Evolutionary conservation across 1,140 invertebrate species (phyloP).

Genomic region (Laodelphax striatellus): DNA sequence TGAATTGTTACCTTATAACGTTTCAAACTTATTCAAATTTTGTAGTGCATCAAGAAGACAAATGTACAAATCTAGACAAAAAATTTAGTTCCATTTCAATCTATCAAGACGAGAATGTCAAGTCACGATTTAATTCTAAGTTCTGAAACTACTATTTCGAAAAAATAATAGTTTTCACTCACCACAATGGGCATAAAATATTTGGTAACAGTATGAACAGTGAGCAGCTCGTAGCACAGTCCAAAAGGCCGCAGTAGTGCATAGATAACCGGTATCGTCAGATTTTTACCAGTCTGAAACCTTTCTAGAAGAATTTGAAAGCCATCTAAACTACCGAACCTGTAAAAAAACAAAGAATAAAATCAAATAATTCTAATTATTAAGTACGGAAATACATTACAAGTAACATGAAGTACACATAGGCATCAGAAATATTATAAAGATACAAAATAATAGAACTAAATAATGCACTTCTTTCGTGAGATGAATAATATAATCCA

Average conservation of each 20-base stretch:
- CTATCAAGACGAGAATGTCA: too few relatives aligned
- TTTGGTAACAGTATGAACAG: slow-evolving; percentile 78
- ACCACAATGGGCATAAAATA: slow-evolving; percentile 89
- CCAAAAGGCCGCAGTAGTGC: slow-evolving; percentile 84
- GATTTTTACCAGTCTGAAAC: slow-evolving; percentile 60
- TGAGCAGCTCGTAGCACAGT: slow-evolving; percentile 82
- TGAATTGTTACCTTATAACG: too few relatives aligned
- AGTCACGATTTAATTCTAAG: too few relatives aligned
- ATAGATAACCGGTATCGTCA: slow-evolving; percentile 70
- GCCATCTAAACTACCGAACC: slow-evolving; percentile 78
- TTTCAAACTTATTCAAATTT: too few relatives aligned
- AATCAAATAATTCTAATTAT: not conserved
- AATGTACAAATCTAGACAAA: too few relatives aligned
- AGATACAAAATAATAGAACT: too few relatives aligned
- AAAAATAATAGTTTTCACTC: slow-evolving; percentile 31
- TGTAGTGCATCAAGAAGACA: too few relatives aligned
- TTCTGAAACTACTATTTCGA: not conserved
- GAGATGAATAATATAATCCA: too few relatives aligned
- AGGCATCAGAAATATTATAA: too few relatives aligned
- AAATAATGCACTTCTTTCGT: too few relatives aligned
- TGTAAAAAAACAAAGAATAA: slow-evolving; percentile 26
- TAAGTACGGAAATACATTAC: not conserved
- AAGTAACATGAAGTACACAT: too few relatives aligned
- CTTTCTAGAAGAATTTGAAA: slow-evolving; percentile 80
- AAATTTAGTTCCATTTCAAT: too few relatives aligned